A percentile compares a stretch with the other conserved stretches of the same genome.
phyloP scores from a whole-genome alignment of 2,888 invertebrate genomes.

The Amphipyra berbera region DNA sequence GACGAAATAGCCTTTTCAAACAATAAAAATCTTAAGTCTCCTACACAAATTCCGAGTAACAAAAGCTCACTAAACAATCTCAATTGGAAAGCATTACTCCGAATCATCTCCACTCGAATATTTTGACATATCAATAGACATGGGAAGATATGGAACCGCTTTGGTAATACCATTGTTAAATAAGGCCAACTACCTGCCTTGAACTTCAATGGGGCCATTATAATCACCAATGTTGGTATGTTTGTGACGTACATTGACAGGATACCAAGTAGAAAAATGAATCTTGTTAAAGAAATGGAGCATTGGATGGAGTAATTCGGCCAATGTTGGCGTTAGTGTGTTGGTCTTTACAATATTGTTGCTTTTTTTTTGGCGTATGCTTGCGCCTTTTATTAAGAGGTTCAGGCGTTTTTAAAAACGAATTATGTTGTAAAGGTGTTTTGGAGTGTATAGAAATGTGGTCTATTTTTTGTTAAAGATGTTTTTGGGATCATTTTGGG shows the following conservation, averaged over 20 bases:
- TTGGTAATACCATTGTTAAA: constrained; percentile 49
- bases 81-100: constrained; percentile 38
- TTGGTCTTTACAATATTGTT: background rate
- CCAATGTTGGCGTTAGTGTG: constrained; percentile 16
- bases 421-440: constrained; percentile 78
- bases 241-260: constrained; percentile 22
- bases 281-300: constrained; percentile 1
- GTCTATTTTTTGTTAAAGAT: constrained; percentile 28
- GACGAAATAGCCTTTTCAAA: background rate
- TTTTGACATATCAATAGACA: constrained; percentile 52
- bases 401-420: constrained; percentile 73
- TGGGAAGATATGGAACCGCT: constrained; percentile 54
- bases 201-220: constrained; percentile 29
- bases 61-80: constrained; percentile 33
- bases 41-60: constrained; percentile 39
- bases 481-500: constrained; percentile 1
- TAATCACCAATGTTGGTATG: constrained; percentile 22
- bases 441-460: constrained; percentile 39
- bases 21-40: background rate
- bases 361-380: background rate
- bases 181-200: constrained; percentile 62
- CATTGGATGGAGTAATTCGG: constrained; percentile 5
- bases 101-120: constrained; percentile 40
- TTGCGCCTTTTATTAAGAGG: constrained; percentile 64
- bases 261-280: background rate